A percentile compares a stretch with the other conserved stretches of the same genome.
These are phyloP conservation scores for Vulpes vulpes DNA, from an alignment of 2,113 vertebrate species.

Conservation along the genomic window DNA sequence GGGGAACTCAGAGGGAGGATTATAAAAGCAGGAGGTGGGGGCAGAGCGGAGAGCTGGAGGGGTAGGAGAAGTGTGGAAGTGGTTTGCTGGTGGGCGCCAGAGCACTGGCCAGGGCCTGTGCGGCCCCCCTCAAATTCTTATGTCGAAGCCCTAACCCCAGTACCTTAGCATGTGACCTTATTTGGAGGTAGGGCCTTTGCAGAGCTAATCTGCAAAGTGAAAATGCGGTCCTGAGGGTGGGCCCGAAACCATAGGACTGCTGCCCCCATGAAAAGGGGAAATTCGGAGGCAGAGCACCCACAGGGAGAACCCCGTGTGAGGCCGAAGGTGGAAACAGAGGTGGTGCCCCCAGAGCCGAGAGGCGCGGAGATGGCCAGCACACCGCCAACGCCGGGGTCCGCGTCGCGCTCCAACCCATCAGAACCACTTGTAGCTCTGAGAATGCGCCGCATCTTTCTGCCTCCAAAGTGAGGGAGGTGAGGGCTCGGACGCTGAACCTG, in stretches of 20 bases:
- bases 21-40: not conserved
- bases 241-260: not conserved
- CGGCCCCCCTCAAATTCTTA: not conserved
- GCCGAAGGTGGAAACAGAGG: not conserved
- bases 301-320: rapidly evolving
- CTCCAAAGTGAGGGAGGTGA: not conserved
- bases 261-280: not conserved
- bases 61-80: not conserved
- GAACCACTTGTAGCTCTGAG: not conserved
- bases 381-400: rapidly evolving
- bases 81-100: too few relatives aligned
- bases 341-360: not conserved
- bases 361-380: not conserved
- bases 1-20: not conserved
- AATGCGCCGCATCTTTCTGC: rapidly evolving
- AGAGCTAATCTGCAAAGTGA: not conserved
- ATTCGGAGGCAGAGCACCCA: not conserved
- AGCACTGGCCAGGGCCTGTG: too few relatives aligned
- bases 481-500: not conserved
- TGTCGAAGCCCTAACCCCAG: not conserved
- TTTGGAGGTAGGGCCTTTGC: not conserved
- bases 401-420: not conserved
- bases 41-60: not conserved
- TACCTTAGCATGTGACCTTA: not conserved
- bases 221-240: too few relatives aligned